phyloP scores from a whole-genome alignment of 2,113 vertebrate genomes.

The Polypterus bichir region DNA sequence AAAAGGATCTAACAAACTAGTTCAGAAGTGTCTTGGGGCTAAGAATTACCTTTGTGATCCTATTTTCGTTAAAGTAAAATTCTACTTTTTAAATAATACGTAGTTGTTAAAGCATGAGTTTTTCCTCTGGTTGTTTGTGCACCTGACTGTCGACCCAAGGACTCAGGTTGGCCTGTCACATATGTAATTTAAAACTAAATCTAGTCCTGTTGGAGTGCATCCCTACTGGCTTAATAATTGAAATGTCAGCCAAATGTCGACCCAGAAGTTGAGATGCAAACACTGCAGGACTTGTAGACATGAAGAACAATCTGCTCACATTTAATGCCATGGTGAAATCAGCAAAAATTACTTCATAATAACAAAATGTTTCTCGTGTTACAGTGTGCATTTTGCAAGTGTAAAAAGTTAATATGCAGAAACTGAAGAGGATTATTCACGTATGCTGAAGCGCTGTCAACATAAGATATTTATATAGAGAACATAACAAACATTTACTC shows the following conservation, averaged over 20 bases:
- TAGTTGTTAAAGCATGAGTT: not conserved
- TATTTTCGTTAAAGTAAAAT: not conserved
- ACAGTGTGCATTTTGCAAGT: too few species aligned
- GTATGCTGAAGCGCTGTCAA: too few species aligned
- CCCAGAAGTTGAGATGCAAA: conserved; percentile 17
- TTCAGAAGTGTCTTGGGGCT: not conserved
- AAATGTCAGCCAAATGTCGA: conserved; percentile 30
- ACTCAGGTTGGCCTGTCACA: conserved; percentile 5
- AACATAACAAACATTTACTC: too few species aligned
- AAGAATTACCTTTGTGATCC: not conserved
- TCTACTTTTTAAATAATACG: not conserved
- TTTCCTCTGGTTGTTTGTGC: conserved; percentile 1
- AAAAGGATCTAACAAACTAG: not conserved
- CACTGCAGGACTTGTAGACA: conserved; percentile 5
- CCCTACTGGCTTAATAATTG: conserved; percentile 22
- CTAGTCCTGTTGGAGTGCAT: conserved; percentile 19
- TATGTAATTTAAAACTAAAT: conserved; percentile 10
- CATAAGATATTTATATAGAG: too few species aligned
- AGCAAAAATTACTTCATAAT: conserved; percentile 17
- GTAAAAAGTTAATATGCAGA: too few species aligned
- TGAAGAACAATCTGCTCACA: not conserved
- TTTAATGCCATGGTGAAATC: conserved; percentile 19
- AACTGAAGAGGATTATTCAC: too few species aligned
- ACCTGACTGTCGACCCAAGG: not conserved
- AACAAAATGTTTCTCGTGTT: conserved; percentile 1